phyloP scores from a whole-genome alignment of 53 echinoderm and acorn worm genomes.

The Henricia sp. region DNA sequence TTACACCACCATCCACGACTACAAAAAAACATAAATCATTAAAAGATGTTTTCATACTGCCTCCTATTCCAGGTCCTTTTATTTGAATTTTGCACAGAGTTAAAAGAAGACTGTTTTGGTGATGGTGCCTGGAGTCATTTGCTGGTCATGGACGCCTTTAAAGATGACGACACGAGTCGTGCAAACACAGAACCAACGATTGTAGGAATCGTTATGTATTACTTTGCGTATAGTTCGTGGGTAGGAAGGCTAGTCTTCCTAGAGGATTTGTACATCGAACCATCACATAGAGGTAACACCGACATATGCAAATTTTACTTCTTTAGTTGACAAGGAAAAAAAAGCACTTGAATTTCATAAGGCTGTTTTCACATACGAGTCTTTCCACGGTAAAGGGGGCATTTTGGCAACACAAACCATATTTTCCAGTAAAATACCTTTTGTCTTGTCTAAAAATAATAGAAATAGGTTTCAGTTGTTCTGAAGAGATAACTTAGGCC shows the following conservation, averaged over 20 bases:
- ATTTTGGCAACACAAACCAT: neutral
- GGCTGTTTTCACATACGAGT: neutral
- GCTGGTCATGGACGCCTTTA: conserved; percentile 43
- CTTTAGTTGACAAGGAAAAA: neutral
- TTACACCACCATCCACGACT: too few relatives aligned
- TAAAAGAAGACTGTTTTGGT: conserved; percentile 56
- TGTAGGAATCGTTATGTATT: conserved; percentile 61
- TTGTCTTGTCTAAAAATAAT: neutral
- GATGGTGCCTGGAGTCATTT: conserved; percentile 44
- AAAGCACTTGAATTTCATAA: neutral
- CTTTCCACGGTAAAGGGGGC: neutral
- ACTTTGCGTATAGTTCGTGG: conserved; percentile 62
- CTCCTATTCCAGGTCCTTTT: neutral
- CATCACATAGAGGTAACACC: conserved; percentile 58
- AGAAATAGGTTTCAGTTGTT: neutral
- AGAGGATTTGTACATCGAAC: conserved; percentile 57
- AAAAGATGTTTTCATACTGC: too few relatives aligned
- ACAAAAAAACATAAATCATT: too few relatives aligned
- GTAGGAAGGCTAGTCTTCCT: conserved; percentile 56
- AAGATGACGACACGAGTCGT: neutral
- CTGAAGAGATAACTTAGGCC: too few relatives aligned
- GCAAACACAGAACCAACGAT: neutral
- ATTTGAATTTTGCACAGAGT: conserved; percentile 30
- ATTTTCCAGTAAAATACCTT: neutral
- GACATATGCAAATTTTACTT: neutral